Evolutionary conservation across 1,140 invertebrate genomes (phyloP), one percentile per base, ranked within the genome.

Genomic region (Drosophila nannoptera): DNA sequence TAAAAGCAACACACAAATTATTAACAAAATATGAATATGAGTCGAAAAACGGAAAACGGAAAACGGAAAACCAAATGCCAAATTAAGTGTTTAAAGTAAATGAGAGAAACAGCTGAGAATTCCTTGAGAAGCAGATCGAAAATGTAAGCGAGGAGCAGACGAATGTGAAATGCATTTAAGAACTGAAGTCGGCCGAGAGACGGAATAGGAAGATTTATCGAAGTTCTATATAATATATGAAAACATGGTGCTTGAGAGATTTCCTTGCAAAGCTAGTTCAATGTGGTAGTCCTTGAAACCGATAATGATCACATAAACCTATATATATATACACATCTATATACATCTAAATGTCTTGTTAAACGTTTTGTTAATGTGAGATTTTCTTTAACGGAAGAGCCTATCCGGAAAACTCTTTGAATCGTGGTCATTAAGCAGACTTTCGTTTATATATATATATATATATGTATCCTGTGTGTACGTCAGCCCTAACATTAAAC

Each of bases 161-260:
- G 16, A 70, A 65, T 33, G 16, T 43, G n/a, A 60, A 9, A 61
- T 65, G 56, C 62, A 61, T 70, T 66, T 55, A 69, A 65, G 8
- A 69, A 43, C 4, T n/a, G 12, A 50, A 33, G 22, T 31, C 40
- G n/a, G 38, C 4, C 33, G 29, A 56, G 7, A 45, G 32, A 55
- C 11, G 35, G 5, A 46, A 53, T 14, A 52, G 14, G 31, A 40
- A 46, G 48, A 52, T 45, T 43, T 22, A 38, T 42, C 14, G 14
- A 35, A 60, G 64, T 58, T 50, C 4, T 59, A 75, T 58, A 65
- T 43, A 16, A 43, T 14, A 62, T 42, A 54, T 66, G 50, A 77
- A 66, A 83, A 55, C 31, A 77, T 78, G 78, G 78, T 82, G 78
- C 78, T 82, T 78, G 48, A 83, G 43, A 75, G 45, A 75, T 72